Evolutionary conservation across 2,113 vertebrate species (phyloP), one percentile per base, ranked within the genome.

Genomic region (Scopus umbretta): DNA sequence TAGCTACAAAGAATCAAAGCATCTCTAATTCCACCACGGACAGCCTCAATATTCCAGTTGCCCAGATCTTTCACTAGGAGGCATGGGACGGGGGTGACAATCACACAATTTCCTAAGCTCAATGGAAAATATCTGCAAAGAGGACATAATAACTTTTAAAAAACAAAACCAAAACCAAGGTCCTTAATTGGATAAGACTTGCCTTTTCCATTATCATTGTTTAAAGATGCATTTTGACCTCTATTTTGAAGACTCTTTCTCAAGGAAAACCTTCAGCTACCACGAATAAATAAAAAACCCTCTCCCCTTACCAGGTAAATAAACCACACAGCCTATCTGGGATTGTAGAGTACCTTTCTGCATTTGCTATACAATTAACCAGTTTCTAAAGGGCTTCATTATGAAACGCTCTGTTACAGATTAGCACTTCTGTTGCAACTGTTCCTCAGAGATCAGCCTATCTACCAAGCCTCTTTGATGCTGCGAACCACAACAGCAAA

Each of bases 51-150:
- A 56, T 18, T 74, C 42, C 66, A 76, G 40, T 10, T 68, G 30
- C 42, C 58, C 21, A 6, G 7, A 71, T 34, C 7, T 30, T 78
- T 45, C 36, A 81, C 11, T 2, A 45, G 26, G 8, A 40, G 17
- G 52, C 2, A 5, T 14, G 4, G 27, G 10, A 18, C 3, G 23
- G 9, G 14, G 6, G 8, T 3, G 11, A 30, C 11, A 42, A 43
- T 52, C 26, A 32, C 16, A 47, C 16, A 61, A n/a, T 55, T 42
- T 21, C 23, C 19, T 32, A 82, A 52, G 38, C 15, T 19, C 40
- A 45, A 40, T 11, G 16, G 34, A 47, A 82, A 47, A 40, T 40
- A 47, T 40, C 15, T 68, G 16, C 34, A 61, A 66, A 68, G n/a
- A 74, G 7, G 8, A 42, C 4, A 47, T 30, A n/a, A 17, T 34